Conservation (phyloP, 2,797 vertebrate genomes). For the Phaenicophaeus curvirostris region DNA sequence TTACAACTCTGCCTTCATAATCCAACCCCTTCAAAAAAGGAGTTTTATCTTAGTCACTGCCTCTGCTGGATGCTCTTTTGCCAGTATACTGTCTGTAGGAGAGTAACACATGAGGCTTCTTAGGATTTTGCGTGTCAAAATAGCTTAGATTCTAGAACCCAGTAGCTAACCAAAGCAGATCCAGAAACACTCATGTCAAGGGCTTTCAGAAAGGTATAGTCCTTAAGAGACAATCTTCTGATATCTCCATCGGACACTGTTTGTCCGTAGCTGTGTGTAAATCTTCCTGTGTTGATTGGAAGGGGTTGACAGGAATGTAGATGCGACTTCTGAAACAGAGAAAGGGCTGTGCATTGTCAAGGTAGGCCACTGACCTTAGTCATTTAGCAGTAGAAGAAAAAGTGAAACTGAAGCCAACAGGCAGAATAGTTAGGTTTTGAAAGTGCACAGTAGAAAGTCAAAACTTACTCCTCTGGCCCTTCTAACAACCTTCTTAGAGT, state of each 20-base stretch:
- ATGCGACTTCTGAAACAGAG: not conserved
- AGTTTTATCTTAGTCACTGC: not conserved
- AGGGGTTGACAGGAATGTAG: not conserved
- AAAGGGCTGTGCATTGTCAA: not conserved
- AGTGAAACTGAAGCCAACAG: not conserved
- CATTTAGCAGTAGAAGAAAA: not conserved
- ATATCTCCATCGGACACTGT: not conserved
- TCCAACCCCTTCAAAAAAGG: not conserved
- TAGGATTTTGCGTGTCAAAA: not conserved
- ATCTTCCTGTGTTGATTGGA: not conserved
- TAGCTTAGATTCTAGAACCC: not conserved
- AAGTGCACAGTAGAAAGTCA: fast-evolving
- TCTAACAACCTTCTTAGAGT: not conserved
- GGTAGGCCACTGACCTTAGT: not conserved
- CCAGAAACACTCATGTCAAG: not conserved
- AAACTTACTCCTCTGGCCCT: not conserved
- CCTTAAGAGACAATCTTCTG: not conserved
- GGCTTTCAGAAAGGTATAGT: not conserved
- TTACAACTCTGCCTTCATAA: not conserved
- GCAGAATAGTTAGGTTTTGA: not conserved
- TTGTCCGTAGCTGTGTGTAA: not conserved
- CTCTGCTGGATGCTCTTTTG: not conserved
- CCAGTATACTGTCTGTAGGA: not conserved
- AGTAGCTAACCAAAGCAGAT: not conserved
- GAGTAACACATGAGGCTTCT: not conserved